A percentile compares a stretch with the other conserved stretches of the same genome.
These are phyloP conservation scores for Xyliphius kryptos DNA, from an alignment of 2,113 vertebrate species.

Conservation along the genomic window DNA sequence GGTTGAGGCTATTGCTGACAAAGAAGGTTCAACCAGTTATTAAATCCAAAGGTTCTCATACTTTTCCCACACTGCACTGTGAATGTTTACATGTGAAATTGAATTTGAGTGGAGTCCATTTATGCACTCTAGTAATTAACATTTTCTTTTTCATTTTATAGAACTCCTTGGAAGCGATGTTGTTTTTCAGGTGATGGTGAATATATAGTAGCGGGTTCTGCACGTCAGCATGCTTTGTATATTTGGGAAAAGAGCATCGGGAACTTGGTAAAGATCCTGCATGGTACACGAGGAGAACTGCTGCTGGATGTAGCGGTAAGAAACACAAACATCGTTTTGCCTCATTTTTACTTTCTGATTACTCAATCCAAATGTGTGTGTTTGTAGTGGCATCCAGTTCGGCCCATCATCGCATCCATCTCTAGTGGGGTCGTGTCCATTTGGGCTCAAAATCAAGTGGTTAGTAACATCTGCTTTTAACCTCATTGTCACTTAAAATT, in stretches of 20 bases:
- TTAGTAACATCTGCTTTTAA: no score
- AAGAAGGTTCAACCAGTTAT: no score
- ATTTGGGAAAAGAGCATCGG: conserved; percentile 99
- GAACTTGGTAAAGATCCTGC: conserved; percentile 95
- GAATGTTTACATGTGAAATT: no score
- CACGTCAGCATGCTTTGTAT: conserved; percentile 91
- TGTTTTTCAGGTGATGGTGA: conserved; percentile 97
- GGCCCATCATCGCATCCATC: conserved; percentile 95
- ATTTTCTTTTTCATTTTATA: no score
- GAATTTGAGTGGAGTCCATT: no score
- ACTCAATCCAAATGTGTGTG: no score
- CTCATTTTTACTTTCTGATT: not conserved
- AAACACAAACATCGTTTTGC: not conserved
- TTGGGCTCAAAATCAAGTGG: conserved; percentile 99
- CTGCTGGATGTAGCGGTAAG: conserved; percentile 92
- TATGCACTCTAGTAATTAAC: no score
- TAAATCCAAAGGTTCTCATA: no score
- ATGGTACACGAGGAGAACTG: conserved; percentile 89
- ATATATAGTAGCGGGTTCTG: conserved; percentile 94
- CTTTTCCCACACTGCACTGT: no score
- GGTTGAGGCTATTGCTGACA: no score
- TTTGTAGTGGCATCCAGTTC: conserved; percentile 90
- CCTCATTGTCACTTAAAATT: no score
- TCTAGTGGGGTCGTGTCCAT: conserved; percentile 97
- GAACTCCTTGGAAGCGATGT: conserved; percentile 97